phyloP scores from a whole-genome alignment of 2,113 vertebrate genomes.

The Nothobranchius furzeri region DNA sequence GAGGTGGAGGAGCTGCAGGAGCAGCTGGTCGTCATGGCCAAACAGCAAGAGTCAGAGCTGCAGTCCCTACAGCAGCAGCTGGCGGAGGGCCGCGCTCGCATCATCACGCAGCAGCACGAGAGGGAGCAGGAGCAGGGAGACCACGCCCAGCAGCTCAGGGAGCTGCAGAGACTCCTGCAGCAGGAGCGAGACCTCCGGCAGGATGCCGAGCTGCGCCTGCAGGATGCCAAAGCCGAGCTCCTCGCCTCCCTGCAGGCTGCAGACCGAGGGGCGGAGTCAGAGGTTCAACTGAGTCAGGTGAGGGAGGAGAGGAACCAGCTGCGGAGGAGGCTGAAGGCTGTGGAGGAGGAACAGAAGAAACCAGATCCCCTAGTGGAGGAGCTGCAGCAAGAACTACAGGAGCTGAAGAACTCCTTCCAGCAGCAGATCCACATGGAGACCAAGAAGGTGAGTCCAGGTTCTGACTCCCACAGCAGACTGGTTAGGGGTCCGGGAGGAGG shows the following conservation, averaged over 20 bases:
- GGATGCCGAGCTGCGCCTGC: conserved; percentile 83
- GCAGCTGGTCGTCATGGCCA: conserved; percentile 58
- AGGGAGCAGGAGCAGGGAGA: conserved; percentile 88
- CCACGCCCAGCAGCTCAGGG: conserved; percentile 88
- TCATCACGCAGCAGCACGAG: conserved; percentile 91
- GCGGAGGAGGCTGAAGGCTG: conserved; percentile 70
- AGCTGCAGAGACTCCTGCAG: conserved; percentile 90
- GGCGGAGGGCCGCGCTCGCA: conserved; percentile 85
- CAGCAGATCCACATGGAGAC: conserved; percentile 86
- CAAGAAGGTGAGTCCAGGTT: conserved; percentile 80
- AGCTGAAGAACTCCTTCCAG: conserved; percentile 84
- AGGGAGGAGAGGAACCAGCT: conserved; percentile 81
- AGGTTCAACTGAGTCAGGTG: conserved; percentile 77
- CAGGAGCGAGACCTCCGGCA: conserved; percentile 82
- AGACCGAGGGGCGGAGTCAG: conserved; percentile 75
- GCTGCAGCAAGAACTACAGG: conserved; percentile 82
- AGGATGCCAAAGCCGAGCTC: conserved; percentile 78
- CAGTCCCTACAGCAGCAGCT: conserved; percentile 82
- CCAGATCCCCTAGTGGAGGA: conserved; percentile 81
- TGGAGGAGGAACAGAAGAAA: conserved; percentile 73
- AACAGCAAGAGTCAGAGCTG: conserved; percentile 76
- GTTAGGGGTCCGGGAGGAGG: no score
- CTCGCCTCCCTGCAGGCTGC: conserved; percentile 62
- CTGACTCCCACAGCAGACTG: no score
- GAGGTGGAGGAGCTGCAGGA: conserved; percentile 83